Evolutionary conservation across 2,113 vertebrate species (phyloP).

Genomic region (Ciconia stormi): DNA sequence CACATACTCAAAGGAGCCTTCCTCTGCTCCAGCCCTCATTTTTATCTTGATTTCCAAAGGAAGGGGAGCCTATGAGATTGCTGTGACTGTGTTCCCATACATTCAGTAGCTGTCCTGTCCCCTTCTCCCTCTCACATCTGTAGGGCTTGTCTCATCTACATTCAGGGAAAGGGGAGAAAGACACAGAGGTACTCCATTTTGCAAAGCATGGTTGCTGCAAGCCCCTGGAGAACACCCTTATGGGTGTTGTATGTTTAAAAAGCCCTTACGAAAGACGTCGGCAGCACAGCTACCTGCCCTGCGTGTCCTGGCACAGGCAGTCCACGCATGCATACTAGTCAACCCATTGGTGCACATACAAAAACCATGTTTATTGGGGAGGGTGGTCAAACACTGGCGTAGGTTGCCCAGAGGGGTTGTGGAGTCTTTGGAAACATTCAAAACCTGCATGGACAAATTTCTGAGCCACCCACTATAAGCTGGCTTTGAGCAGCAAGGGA

Average conservation of each 20-base stretch:
- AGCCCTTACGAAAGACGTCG: neutral
- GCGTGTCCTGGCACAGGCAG: neutral
- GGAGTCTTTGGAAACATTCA: neutral
- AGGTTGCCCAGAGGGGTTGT: neutral
- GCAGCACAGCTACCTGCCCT: neutral
- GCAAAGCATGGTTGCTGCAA: neutral
- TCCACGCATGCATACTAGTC: rapidly evolving
- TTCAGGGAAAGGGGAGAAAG: neutral
- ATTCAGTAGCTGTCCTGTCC: neutral
- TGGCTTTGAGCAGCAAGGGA: neutral
- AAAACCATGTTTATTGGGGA: rapidly evolving
- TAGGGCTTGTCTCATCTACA: neutral
- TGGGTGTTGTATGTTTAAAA: neutral
- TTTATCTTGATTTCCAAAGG: neutral
- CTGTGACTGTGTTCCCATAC: neutral
- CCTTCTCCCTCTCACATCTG: neutral
- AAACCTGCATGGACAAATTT: neutral
- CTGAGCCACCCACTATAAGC: neutral
- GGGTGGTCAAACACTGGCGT: neutral
- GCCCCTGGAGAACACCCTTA: neutral
- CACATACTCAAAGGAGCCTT: neutral
- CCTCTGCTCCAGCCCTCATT: neutral
- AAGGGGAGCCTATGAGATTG: neutral
- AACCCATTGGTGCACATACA: neutral
- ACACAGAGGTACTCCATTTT: neutral